Percentiles rank a stretch among this genome's conserved stretches.
Evolutionary conservation across 92 coral and sea anemone genomes (phyloP).

Genomic region (Paramuricea clavata): DNA sequence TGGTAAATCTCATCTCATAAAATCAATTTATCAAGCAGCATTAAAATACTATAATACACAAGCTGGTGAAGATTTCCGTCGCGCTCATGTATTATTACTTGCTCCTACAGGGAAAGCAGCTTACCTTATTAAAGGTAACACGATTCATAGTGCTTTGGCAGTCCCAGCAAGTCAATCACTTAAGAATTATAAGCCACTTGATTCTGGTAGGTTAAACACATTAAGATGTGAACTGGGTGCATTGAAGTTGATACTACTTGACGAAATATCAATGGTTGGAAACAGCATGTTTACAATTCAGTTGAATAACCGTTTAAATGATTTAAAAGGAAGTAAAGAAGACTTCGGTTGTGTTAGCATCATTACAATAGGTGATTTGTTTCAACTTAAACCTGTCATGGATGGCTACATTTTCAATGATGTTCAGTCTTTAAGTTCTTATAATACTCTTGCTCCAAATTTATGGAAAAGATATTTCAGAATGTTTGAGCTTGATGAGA

Average conservation of each 20-base stretch:
- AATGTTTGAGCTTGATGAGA: constrained; percentile 4
- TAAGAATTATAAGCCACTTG: constrained; percentile 18
- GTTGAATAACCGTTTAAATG: constrained; percentile 56
- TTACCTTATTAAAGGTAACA: constrained; percentile 10
- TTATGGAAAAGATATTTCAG: background rate
- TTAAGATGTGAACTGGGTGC: constrained; percentile 11
- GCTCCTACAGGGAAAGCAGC: constrained; percentile 47
- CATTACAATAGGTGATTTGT: constrained; percentile 71
- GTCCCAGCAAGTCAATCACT: constrained; percentile 28
- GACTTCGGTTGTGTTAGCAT: constrained; percentile 64
- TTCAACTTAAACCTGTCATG: constrained; percentile 61
- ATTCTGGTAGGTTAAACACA: constrained; percentile 5
- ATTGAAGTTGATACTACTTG: constrained; percentile 19
- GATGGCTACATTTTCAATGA: constrained; percentile 75
- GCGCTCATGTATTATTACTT: constrained; percentile 43
- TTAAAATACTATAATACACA: constrained; percentile 45
- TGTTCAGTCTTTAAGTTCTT: constrained; percentile 61
- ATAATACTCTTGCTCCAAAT: constrained; percentile 18
- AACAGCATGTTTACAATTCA: background rate
- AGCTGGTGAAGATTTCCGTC: constrained; percentile 55
- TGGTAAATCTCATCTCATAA: too few relatives aligned
- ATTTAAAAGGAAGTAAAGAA: constrained; percentile 36
- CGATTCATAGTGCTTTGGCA: constrained; percentile 5
- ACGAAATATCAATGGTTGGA: constrained; percentile 31
- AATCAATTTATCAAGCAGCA: constrained; percentile 59